These are phyloP conservation scores for Drosophila triauraria DNA, from an alignment of 1,140 invertebrate species.

Conservation along the genomic window DNA sequence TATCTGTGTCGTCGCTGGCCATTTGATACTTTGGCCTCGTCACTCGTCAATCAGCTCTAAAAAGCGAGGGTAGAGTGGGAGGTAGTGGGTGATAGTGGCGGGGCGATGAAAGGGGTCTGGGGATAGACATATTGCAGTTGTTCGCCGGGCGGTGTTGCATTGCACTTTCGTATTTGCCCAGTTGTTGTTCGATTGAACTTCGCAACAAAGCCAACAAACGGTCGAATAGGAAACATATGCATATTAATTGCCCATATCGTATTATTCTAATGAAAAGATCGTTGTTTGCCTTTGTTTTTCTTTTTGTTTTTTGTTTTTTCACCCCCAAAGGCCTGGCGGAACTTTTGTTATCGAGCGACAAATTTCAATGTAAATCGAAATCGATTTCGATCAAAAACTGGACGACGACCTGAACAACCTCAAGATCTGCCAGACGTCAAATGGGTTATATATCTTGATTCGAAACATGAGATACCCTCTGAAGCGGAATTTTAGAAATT, in stretches of 20 bases:
- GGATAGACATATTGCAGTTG: slow-evolving; percentile 48
- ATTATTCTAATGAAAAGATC: slow-evolving; percentile 68
- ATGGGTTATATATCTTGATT: slow-evolving; percentile 1
- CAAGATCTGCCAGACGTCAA: slow-evolving; percentile 32
- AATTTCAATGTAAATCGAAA: slow-evolving; percentile 71
- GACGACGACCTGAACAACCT: slow-evolving; percentile 71
- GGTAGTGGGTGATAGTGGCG: slow-evolving; percentile 6
- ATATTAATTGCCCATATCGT: slow-evolving; percentile 74
- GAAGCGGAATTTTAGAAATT: neutral
- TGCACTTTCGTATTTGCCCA: slow-evolving; percentile 74
- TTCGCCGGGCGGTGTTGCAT: slow-evolving; percentile 52
- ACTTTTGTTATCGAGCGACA: slow-evolving; percentile 36
- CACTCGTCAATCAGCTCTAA: slow-evolving; percentile 54
- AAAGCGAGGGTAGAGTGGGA: neutral
- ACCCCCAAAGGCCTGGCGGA: slow-evolving; percentile 1
- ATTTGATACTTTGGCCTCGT: slow-evolving; percentile 81
- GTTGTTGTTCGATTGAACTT: slow-evolving; percentile 73
- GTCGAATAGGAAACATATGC: slow-evolving; percentile 68
- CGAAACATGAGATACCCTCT: neutral
- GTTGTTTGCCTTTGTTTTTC: slow-evolving; percentile 22
- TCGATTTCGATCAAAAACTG: slow-evolving; percentile 53
- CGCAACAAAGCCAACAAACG: slow-evolving; percentile 37
- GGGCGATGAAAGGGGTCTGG: neutral
- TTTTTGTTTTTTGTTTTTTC: too few relatives aligned
- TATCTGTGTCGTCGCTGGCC: slow-evolving; percentile 70